Base-by-base conservation (phyloP, 1,140 invertebrate species). In the Hylaeus anthracinus region DNA sequence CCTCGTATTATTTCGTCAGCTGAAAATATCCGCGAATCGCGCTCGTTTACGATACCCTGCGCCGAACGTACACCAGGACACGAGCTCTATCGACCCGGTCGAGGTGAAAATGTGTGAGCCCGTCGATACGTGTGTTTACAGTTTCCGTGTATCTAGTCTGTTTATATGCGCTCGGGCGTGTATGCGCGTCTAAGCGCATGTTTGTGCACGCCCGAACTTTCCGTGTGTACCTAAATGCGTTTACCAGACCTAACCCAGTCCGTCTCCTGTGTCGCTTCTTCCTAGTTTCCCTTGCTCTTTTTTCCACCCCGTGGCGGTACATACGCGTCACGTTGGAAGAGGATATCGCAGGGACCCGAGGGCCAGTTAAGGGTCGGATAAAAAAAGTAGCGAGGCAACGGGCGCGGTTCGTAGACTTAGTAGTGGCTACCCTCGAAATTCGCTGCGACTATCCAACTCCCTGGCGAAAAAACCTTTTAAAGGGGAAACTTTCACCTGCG, bases 131-230 rank as follows among this genome's bases (percentile, higher is more conserved):
- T 37, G 48, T 61, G 73, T 45, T 70, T 70, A 70, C 45, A 41
- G 43, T n/a, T 77, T 39, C n/a, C 70, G 60, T 72, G 70, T 73
- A 79, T 65, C 70, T 58, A 71, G 71, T 43, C 53, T 74, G 63
- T 74, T 74, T 74, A 61, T 39, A 61, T 9, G 8, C 37, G 60
- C 60, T 9, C 3, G 8, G 9, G 37, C 8, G 60, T 63, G 37
- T 63, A 5, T 15, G 26, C 10, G 1, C 6, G 48, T 10, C 15
- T 61, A 67, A 51, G 60, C 48, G 15, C 37, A 41, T 56, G 48
- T 77, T 41, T 45, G 51, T 64, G 6, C 56, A 53, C 43, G 56
- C 63, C 5, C 66, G 51, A 26, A 70, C 65, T 77, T 43, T 15
- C 72, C 43, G 6, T 75, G 67, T 53, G 75, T 55, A 61, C 15